These are phyloP conservation scores for Erpornis zantholeuca DNA, from an alignment of 2,113 vertebrate species.

Conservation along the genomic window DNA sequence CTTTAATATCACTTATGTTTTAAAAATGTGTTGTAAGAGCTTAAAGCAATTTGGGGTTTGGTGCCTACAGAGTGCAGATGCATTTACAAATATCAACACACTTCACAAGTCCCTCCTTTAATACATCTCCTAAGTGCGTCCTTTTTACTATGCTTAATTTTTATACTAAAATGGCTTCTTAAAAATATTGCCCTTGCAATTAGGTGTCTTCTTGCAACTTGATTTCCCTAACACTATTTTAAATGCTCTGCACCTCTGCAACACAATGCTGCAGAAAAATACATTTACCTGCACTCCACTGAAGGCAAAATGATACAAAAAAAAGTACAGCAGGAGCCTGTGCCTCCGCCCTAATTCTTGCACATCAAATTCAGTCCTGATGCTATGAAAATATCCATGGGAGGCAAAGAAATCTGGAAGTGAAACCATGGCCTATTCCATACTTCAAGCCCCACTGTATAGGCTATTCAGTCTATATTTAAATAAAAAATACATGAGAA, in stretches of 20 bases:
- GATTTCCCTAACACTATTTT: not conserved
- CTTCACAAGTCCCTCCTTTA: slow-evolving; percentile 1
- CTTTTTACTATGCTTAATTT: slow-evolving; percentile 55
- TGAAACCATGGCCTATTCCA: not conserved
- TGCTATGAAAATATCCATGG: not conserved
- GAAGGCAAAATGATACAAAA: not conserved
- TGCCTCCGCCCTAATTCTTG: not conserved
- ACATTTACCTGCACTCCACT: not conserved
- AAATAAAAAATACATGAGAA: not conserved
- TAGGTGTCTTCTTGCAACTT: not conserved
- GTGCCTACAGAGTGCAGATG: not conserved
- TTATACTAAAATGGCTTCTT: slow-evolving; percentile 27
- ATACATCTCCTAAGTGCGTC: slow-evolving; percentile 30
- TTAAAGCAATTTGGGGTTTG: slow-evolving; percentile 37
- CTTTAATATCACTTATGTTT: slow-evolving; percentile 33
- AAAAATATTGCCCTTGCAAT: slow-evolving; percentile 44
- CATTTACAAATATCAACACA: slow-evolving; percentile 41
- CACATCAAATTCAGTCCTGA: not conserved
- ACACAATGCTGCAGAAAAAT: not conserved
- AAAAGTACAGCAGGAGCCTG: not conserved
- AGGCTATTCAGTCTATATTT: not conserved
- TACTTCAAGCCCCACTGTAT: not conserved
- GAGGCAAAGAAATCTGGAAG: not conserved
- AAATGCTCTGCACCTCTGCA: not conserved
- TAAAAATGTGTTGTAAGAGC: slow-evolving; percentile 50